phyloP scores from a whole-genome alignment of 2,888 invertebrate species.

The Conus canariensis region DNA sequence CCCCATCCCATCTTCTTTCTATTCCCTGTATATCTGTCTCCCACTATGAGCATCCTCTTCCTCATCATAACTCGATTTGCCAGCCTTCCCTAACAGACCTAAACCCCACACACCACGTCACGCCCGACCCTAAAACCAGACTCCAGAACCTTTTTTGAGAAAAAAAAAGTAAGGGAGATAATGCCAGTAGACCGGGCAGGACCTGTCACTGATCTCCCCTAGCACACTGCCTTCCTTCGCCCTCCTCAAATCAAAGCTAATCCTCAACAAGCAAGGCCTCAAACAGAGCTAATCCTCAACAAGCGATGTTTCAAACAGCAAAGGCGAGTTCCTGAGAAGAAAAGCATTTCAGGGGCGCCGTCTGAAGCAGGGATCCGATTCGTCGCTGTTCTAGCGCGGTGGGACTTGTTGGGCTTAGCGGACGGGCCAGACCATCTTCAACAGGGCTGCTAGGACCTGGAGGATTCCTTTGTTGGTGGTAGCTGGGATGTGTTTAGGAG shows the following conservation, averaged over 20 bases:
- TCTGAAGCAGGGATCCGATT: neutral
- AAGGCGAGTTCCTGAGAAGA: neutral
- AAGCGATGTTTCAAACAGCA: no score
- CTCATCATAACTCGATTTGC: neutral
- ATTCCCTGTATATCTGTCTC: no score
- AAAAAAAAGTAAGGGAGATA: slow-evolving; percentile 6
- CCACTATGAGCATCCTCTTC: neutral
- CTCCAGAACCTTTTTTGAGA: neutral
- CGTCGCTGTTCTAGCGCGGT: neutral
- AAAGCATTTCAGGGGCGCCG: neutral
- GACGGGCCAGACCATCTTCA: neutral
- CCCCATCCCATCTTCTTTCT: neutral
- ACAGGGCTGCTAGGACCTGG: no score
- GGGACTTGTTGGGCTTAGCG: neutral
- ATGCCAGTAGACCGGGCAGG: neutral
- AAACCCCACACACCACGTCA: neutral
- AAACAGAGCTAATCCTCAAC: neutral
- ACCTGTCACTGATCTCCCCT: neutral
- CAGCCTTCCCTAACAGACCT: neutral
- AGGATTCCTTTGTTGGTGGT: no score
- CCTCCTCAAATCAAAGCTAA: neutral
- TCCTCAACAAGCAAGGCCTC: neutral
- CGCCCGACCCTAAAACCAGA: neutral
- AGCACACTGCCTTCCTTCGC: neutral
- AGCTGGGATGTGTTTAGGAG: no score